A percentile compares a stretch with the other conserved stretches of the same genome.
phyloP scores from a whole-genome alignment of 2,797 vertebrate species.

The Helostoma temminkii region DNA sequence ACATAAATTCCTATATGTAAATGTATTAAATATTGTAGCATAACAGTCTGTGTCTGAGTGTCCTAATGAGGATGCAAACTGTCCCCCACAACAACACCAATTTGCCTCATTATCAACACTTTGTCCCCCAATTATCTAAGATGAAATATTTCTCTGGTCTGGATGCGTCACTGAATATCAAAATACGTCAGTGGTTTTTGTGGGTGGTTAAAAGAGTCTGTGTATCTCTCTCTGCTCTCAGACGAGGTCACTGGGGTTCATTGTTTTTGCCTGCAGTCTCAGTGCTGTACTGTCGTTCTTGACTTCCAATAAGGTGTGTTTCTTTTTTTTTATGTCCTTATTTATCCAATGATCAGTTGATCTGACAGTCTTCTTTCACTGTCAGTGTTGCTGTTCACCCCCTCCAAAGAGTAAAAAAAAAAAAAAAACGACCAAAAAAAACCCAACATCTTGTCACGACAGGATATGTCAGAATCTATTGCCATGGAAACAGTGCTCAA shows the following conservation, averaged over 20 bases:
- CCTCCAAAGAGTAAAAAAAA: too few relatives aligned
- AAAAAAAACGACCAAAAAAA: too few relatives aligned
- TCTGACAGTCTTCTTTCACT: slow-evolving; percentile 41
- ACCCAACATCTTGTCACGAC: slow-evolving; percentile 69
- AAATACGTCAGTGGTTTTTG: slow-evolving; percentile 54
- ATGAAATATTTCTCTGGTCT: slow-evolving; percentile 51
- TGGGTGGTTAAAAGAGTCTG: slow-evolving; percentile 48
- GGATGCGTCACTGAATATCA: slow-evolving; percentile 51
- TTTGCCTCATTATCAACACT: slow-evolving; percentile 56
- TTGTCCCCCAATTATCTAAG: slow-evolving; percentile 56
- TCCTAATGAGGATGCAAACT: slow-evolving; percentile 57
- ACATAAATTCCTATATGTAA: slow-evolving; percentile 26
- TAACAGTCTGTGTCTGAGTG: slow-evolving; percentile 32
- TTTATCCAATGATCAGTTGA: slow-evolving; percentile 25
- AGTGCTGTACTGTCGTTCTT: slow-evolving; percentile 12
- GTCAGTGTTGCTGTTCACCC: slow-evolving; percentile 40
- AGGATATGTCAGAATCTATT: slow-evolving; percentile 79
- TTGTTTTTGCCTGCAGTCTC: slow-evolving; percentile 48
- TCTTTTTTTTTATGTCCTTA: neutral
- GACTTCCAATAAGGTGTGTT: slow-evolving; percentile 23
- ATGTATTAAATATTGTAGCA: slow-evolving; percentile 8
- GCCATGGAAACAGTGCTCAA: slow-evolving; percentile 85
- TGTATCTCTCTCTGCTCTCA: slow-evolving; percentile 32
- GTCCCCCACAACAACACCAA: slow-evolving; percentile 11
- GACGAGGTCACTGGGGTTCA: slow-evolving; percentile 58